phyloP scores from a whole-genome alignment of 2,797 vertebrate species.

The Brachyalestes nurse region DNA sequence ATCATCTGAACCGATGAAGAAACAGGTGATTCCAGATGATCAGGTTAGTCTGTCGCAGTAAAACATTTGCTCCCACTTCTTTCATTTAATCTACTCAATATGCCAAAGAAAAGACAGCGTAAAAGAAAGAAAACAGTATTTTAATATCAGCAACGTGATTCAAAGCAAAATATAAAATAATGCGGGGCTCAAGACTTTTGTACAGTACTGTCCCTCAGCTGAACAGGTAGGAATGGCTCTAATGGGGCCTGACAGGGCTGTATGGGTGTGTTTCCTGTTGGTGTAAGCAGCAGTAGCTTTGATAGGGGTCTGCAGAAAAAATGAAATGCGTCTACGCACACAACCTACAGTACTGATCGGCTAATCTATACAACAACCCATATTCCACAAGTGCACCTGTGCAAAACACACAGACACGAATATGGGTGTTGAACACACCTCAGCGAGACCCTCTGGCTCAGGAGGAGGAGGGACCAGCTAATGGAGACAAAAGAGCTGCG shows the following conservation, averaged over 20 bases:
- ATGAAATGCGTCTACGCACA: slow-evolving; percentile 36
- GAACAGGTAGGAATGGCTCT: neutral
- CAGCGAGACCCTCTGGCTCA: slow-evolving; percentile 87
- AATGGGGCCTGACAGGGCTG: neutral
- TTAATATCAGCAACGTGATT: no score
- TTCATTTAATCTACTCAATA: no score
- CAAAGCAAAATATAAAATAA: no score
- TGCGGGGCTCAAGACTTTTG: no score
- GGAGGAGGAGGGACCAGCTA: slow-evolving; percentile 87
- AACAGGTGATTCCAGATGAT: no score
- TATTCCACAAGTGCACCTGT: slow-evolving; percentile 51
- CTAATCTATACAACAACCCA: slow-evolving; percentile 64
- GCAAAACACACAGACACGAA: slow-evolving; percentile 23
- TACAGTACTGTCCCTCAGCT: no score
- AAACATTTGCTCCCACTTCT: no score
- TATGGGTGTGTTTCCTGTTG: neutral
- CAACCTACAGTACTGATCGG: slow-evolving; percentile 40
- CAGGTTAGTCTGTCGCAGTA: no score
- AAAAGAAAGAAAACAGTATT: no score
- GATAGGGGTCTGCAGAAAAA: slow-evolving; percentile 32
- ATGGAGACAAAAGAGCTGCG: slow-evolving; percentile 83
- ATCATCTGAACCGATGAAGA: no score
- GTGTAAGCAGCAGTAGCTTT: neutral
- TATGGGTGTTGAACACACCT: slow-evolving; percentile 86
- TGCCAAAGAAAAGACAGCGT: no score